Evolutionary conservation across 2,797 vertebrate species (phyloP), one percentile per base, ranked within the genome.

Genomic region (Bucorvus abyssinicus): DNA sequence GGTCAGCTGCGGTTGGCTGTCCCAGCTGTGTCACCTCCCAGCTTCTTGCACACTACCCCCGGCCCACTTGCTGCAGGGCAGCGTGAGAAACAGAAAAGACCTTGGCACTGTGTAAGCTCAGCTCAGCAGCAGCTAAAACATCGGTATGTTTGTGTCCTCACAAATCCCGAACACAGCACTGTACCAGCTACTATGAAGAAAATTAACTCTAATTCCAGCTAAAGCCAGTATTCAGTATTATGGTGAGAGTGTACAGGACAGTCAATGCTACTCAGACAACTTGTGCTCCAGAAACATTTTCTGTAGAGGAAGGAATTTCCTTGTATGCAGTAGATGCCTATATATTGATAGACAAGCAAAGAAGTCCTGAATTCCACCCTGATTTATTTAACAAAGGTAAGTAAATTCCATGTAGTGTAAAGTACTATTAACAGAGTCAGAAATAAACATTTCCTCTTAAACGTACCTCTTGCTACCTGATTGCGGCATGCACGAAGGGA

Each of bases 401-500:
- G 34, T 44, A 88, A 53, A 59, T 45, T 23, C 59, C 15, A 70
- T 10, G 18, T 11, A 65, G 49, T 4, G 11, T 36, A 60, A 65
- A 65, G 27, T 34, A 32, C 26, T 63, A 49, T 6, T 23, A 76
- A 57, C 7, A 56, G 36, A 67, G 16, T 20, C 19, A 64, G 80
- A 87, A 90, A 70, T 7, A 65, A 84, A n/a, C 26, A 65, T 27
- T 22, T 78, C 69, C 76, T 83, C 55, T n/a, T 42, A 59, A 74
- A 77, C 91, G 1, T 97, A 99, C 99, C 99, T 99, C 99, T 98
- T 30, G 99, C 99, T 71, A 99, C 99, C 97, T 99, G 99, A 98
- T 99, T 99, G 96, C 99, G 98, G 98, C 99, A 99, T 3, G 99
- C 99, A 63, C 99, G 98, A 60, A 99, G 98, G 44, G 99, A 99